These are phyloP conservation scores for Drosophila baimaii DNA, from an alignment of 1,140 invertebrate genomes.

Conservation along the genomic window DNA sequence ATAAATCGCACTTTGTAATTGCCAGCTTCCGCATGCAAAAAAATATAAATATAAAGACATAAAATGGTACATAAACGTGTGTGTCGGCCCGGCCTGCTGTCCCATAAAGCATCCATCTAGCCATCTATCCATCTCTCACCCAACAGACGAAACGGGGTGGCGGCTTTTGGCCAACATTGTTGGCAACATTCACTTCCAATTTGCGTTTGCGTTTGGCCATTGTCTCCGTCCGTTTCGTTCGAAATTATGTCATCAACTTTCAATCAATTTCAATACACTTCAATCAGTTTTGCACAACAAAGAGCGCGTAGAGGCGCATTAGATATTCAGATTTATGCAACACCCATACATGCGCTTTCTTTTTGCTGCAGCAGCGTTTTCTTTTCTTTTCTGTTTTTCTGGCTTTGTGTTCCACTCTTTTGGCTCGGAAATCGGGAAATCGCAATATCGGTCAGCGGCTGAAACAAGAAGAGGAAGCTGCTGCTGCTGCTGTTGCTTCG, in stretches of 20 bases:
- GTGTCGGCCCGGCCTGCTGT: constrained; percentile 21
- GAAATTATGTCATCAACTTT: constrained; percentile 76
- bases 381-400: background rate
- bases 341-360: constrained; percentile 53
- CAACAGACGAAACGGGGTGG: constrained; percentile 12
- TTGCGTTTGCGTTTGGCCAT: constrained; percentile 51
- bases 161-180: constrained; percentile 22
- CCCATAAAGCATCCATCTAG: constrained; percentile 47
- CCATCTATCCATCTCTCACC: too few relatives aligned
- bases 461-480: constrained; percentile 45
- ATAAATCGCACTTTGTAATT: constrained; percentile 40
- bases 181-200: constrained; percentile 66
- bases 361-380: constrained; percentile 34
- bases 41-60: constrained; percentile 40
- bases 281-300: constrained; percentile 73
- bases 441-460: constrained; percentile 39
- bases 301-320: constrained; percentile 50
- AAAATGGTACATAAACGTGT: constrained; percentile 35
- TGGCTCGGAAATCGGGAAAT: constrained; percentile 27
- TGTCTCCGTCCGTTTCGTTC: constrained; percentile 48
- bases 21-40: constrained; percentile 47
- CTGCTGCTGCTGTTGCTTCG: constrained; percentile 1
- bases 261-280: constrained; percentile 77
- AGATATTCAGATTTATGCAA: constrained; percentile 77
- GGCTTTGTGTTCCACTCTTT: constrained; percentile 1